Conservation (phyloP, 2,888 invertebrate species). For the Hoplodrina ambigua region DNA sequence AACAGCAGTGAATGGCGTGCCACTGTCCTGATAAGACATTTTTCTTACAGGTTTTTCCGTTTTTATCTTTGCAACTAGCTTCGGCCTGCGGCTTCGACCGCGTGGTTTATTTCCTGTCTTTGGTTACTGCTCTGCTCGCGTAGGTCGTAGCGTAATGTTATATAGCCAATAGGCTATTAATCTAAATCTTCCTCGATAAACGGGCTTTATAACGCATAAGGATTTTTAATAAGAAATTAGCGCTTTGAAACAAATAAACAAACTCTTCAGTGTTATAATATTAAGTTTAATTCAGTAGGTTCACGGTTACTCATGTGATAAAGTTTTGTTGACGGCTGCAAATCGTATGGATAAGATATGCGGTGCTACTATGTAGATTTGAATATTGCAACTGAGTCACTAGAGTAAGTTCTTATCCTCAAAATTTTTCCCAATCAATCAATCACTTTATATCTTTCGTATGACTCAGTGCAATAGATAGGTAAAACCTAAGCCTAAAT, state of each 20-base stretch:
- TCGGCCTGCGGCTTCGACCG: no score
- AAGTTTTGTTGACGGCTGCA: slow-evolving; percentile 1
- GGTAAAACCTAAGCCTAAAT: background rate
- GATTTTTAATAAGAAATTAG: no score
- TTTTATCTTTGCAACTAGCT: background rate
- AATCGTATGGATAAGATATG: slow-evolving; percentile 33
- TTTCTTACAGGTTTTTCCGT: slow-evolving; percentile 5
- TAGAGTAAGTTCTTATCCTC: background rate
- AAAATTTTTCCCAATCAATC: slow-evolving; percentile 4
- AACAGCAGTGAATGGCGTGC: background rate
- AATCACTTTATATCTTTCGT: background rate
- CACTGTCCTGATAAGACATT: background rate
- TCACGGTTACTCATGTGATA: slow-evolving; percentile 21
- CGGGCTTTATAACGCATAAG: no score
- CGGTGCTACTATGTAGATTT: slow-evolving; percentile 19
- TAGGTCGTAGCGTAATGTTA: no score
- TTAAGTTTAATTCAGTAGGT: background rate
- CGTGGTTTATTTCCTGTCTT: no score
- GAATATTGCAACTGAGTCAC: slow-evolving; percentile 29
- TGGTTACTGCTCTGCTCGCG: no score
- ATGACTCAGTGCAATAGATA: background rate
- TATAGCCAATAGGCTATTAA: no score
- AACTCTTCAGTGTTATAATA: no score
- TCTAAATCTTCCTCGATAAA: no score
- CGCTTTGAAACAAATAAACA: no score